Evolutionary conservation across 2,113 vertebrate species (phyloP), one percentile per base, ranked within the genome.

Genomic region (Calypte anna): DNA sequence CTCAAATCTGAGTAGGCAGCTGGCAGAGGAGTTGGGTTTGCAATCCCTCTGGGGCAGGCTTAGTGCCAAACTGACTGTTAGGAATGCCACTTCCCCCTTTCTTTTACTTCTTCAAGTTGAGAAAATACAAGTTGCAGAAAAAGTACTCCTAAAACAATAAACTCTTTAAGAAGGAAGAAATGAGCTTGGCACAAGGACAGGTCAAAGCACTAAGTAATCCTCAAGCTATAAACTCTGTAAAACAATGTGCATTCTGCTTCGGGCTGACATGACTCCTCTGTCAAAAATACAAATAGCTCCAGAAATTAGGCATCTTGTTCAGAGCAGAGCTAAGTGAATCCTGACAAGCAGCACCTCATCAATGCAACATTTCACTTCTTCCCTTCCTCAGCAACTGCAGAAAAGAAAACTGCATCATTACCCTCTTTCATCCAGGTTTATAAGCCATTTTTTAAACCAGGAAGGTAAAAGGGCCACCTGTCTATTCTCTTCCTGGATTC

Each of bases 1-100:
- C 57, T 64, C 79, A 86, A 83, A 84, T 38, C 21, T 7, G 78
- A 93, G 64, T 93, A 82, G 72, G 77, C 15, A 89, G 87, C 17
- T 64, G 67, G 36, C 43, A 51, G 84, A 57, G 80, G 57, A 80
- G 82, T 7, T 80, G 62, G 30, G 90, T 93, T 94, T 96, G 43
- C 43, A 78, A 46, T 77, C 68, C 89, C 74, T 88, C 44, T 51
- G 69, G 66, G 62, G 36, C 46, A 81, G 54, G 74, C 73, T 88
- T 27, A 94, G 73, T 58, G 91, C 91, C 79, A 91, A 87, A 93
- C 15, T 88, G 78, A 69, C 48, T 82, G 82, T 63, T 78, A 25
- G 22, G 48, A 92, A 85, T 5, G 6, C 58, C 46, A 88, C 2
- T 44, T 61, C 66, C 48, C 84, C 48, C 44, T 23, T 27, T 18